phyloP scores from a whole-genome alignment of 2,113 vertebrate species.

The Poeciliopsis occidentalis region DNA sequence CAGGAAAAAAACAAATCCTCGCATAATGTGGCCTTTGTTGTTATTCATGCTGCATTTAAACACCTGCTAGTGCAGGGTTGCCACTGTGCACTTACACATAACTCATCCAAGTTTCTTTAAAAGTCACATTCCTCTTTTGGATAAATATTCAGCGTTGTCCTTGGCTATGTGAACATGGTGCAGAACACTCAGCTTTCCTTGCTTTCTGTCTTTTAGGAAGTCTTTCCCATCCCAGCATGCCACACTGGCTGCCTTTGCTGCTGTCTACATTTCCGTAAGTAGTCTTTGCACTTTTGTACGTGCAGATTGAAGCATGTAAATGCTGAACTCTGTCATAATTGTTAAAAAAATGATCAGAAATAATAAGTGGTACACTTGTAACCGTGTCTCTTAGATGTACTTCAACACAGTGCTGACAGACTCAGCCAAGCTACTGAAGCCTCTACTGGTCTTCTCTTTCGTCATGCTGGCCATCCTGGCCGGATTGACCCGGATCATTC shows the following conservation, averaged over 20 bases:
- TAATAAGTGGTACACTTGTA: neutral
- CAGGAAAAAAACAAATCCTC: no score
- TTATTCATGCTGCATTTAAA: conserved; percentile 12
- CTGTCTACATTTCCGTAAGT: conserved; percentile 82
- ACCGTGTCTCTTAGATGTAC: conserved; percentile 89
- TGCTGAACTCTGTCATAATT: no score
- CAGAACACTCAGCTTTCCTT: conserved; percentile 24
- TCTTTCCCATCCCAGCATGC: conserved; percentile 83
- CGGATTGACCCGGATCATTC: conserved; percentile 93
- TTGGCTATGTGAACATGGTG: conserved; percentile 37
- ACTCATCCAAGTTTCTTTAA: conserved; percentile 27
- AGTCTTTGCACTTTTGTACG: neutral
- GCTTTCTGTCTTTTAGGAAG: conserved; percentile 65
- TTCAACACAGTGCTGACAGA: conserved; percentile 96
- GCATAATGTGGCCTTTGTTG: neutral
- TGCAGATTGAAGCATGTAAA: neutral
- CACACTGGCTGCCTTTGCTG: conserved; percentile 79
- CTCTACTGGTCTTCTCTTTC: conserved; percentile 93
- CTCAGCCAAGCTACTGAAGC: conserved; percentile 96
- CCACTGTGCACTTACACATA: conserved; percentile 16
- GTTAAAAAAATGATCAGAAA: neutral
- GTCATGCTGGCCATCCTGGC: conserved; percentile 95
- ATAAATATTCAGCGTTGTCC: conserved; percentile 54
- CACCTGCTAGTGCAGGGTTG: conserved; percentile 20
- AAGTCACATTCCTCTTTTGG: conserved; percentile 37